phyloP scores from a whole-genome alignment of 2,797 vertebrate genomes.

The Taenioides sp. region DNA sequence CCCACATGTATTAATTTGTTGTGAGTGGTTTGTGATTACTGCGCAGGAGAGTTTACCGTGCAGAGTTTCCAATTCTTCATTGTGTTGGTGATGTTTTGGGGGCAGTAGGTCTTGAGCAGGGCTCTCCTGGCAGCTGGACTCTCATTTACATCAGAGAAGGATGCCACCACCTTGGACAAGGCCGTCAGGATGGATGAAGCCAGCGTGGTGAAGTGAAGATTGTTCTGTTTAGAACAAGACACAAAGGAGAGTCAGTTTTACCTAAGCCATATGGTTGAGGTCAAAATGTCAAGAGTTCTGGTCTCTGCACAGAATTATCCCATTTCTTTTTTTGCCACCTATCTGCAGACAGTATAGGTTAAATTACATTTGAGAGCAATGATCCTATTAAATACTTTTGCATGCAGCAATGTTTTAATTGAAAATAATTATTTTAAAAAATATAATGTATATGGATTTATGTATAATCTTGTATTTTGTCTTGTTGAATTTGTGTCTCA shows the following conservation, averaged over 20 bases:
- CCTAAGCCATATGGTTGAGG: not conserved
- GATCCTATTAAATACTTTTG: not conserved
- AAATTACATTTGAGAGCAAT: not conserved
- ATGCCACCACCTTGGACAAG: constrained; percentile 78
- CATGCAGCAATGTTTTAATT: not conserved
- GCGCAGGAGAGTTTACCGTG: constrained; percentile 68
- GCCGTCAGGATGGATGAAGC: constrained; percentile 78
- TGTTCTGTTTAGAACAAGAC: constrained; percentile 78
- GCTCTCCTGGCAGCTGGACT: constrained; percentile 66
- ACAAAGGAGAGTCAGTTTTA: not conserved
- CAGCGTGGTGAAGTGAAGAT: constrained; percentile 81
- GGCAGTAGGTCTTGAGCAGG: constrained; percentile 72
- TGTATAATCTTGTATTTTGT: no score
- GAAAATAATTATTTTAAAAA: no score
- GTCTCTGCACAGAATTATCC: not conserved
- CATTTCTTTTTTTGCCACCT: not conserved
- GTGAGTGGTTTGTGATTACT: not conserved
- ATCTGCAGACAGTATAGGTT: not conserved
- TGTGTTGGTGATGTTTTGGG: constrained; percentile 44
- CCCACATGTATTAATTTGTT: not conserved
- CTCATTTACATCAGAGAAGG: constrained; percentile 72
- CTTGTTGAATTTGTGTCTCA: no score
- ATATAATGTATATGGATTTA: no score
- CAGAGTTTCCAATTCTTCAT: constrained; percentile 63
- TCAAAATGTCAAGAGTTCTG: not conserved